Evolutionary conservation across 2,797 vertebrate genomes (phyloP).

Genomic region (Atherinosoma microstoma): DNA sequence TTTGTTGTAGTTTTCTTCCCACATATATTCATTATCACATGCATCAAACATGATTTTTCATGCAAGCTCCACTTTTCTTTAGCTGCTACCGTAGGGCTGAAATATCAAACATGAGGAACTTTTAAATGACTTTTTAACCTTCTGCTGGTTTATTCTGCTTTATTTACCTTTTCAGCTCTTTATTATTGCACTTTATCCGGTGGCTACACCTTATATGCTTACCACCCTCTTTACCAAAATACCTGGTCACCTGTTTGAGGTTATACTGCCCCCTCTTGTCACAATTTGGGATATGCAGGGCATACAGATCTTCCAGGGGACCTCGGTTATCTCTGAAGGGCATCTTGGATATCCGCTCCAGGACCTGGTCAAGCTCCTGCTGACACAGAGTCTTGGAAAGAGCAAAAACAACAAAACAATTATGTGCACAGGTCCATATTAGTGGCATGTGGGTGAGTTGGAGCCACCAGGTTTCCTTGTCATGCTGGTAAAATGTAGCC

Average conservation of each 20-base stretch:
- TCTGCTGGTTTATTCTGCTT: not conserved
- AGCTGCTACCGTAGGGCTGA: not conserved
- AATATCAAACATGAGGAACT: not conserved
- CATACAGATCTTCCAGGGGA: conserved; percentile 94
- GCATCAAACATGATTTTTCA: not conserved
- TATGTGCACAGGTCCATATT: not conserved
- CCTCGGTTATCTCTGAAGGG: conserved; percentile 93
- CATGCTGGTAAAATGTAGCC: not conserved
- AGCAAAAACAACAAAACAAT: conserved; percentile 35
- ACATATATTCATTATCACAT: not conserved
- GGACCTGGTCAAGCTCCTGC: conserved; percentile 95
- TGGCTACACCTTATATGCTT: not conserved
- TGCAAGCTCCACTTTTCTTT: not conserved
- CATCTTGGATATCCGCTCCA: conserved; percentile 97
- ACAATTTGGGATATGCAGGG: conserved; percentile 97
- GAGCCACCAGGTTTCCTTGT: conserved; percentile 3
- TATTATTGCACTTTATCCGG: conserved; percentile 2
- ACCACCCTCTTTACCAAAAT: conserved; percentile 1
- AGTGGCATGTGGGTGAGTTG: not conserved
- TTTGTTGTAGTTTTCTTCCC: not conserved
- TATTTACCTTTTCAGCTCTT: conserved; percentile 8
- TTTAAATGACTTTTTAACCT: not conserved
- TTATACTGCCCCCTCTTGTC: conserved; percentile 97
- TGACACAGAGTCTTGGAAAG: conserved; percentile 91
- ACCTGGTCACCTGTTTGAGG: conserved; percentile 90